Base-by-base conservation (phyloP, 2,113 vertebrate genomes). In the Prietella phreatophila region DNA sequence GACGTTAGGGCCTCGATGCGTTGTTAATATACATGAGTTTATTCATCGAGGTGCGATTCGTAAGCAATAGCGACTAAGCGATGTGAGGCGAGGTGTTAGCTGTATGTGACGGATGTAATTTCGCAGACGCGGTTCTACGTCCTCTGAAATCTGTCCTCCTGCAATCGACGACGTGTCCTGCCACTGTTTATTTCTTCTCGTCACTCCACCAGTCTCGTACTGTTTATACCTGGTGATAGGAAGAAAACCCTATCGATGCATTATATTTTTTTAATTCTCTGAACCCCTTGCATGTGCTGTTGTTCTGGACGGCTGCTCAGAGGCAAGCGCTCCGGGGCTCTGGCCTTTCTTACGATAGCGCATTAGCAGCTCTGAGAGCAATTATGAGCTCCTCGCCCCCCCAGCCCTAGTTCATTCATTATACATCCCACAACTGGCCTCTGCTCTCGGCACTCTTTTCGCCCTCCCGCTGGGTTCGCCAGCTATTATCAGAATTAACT, bases 401-500 rank as follows among this genome's bases (percentile, higher is more conserved):
- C 80, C 90, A 92, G 93, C 92, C 88, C 89, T 83, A 91, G 92
- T 94, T 94, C 93, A 94, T 96, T 94, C 93, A 95, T 95, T 95
- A 94, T 93, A 94, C 90, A 94, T 94, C 93, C 93, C 94, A 91
- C 92, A 84, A 88, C 89, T 87, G 88, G 88, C 92, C 91, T 91
- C 91, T 93, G 86, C 88, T 89, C 91, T 89, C 91, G 90, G 81
- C 89, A 87, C 91, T 91, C 87, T 85, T 47, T 76, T 27, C 25
- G 71, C 10, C 71, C 92, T 92, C 92, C 93, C 93, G 89, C 89
- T 82, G 89, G 94, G 92, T 91, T 93, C 93, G 91, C 84, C 88
- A 92, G 94, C 94, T 95, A 95, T 95, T 95, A 95, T 95, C 94
- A 92, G 93, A 95, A 96, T 96, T 95, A 95, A 95, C 92, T 96